These are phyloP conservation scores for Lumbricus terrestris DNA, from an alignment of 2,888 invertebrate genomes.

Conservation along the genomic window DNA sequence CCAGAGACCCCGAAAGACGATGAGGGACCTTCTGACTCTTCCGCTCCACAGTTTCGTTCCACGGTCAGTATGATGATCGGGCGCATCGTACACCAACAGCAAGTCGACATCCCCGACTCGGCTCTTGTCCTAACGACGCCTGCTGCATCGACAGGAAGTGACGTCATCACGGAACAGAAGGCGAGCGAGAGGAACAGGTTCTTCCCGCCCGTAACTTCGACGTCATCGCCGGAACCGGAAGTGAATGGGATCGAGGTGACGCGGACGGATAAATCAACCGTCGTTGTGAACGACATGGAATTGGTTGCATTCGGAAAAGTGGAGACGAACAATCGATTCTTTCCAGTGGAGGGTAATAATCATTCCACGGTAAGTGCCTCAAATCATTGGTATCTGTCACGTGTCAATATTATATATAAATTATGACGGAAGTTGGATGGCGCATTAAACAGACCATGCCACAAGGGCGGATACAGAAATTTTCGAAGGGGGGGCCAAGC, in stretches of 20 bases:
- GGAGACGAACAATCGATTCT: not conserved
- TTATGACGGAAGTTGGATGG: too few species aligned
- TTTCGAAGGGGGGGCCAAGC: too few species aligned
- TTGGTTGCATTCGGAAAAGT: not conserved
- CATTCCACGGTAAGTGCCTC: not conserved
- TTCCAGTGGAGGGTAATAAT: not conserved
- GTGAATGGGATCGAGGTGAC: not conserved
- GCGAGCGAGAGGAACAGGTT: not conserved
- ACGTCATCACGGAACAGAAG: not conserved
- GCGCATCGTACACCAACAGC: not conserved
- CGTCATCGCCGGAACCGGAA: not conserved
- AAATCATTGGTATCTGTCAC: not conserved
- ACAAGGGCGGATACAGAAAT: too few species aligned
- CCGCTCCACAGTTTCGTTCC: not conserved
- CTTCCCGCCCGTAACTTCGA: not conserved
- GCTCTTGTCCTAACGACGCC: not conserved
- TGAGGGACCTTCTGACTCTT: not conserved
- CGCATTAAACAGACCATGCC: too few species aligned
- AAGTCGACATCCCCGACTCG: conserved; percentile 3
- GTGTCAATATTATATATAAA: too few species aligned
- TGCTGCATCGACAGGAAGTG: not conserved
- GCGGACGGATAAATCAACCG: not conserved
- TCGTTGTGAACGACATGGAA: not conserved
- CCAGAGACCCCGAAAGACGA: not conserved
- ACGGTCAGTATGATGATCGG: not conserved